Evolutionary conservation across 2,113 vertebrate species (phyloP).

Genomic region (Oreotrochilus melanogaster): DNA sequence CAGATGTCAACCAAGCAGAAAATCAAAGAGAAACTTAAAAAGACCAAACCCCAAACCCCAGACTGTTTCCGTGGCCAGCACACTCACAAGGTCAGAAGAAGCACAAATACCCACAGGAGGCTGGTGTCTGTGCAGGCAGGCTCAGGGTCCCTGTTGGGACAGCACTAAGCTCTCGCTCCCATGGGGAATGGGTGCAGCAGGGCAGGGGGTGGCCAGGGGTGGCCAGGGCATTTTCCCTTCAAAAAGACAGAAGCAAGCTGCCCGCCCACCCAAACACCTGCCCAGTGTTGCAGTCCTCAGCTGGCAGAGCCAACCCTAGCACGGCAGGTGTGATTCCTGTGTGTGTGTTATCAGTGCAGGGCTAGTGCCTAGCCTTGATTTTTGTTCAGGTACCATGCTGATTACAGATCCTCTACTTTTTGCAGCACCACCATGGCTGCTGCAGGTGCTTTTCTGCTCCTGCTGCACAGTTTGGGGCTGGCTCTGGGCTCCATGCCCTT

Average conservation of each 20-base stretch:
- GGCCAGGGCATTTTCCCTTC: neutral
- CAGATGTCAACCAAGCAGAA: neutral
- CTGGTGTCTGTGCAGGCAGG: neutral
- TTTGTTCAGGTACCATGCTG: rapidly evolving
- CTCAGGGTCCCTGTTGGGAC: conserved; percentile 1
- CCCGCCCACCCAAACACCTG: rapidly evolving
- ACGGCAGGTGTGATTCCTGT: rapidly evolving
- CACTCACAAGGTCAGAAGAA: neutral
- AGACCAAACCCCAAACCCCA: neutral
- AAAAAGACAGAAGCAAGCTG: neutral
- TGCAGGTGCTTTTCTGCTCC: neutral
- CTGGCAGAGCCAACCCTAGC: neutral
- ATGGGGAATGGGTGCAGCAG: neutral
- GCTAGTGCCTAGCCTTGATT: rapidly evolving
- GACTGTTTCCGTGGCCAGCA: neutral
- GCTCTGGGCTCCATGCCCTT: neutral
- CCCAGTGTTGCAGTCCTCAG: rapidly evolving
- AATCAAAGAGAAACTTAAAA: conserved; percentile 33
- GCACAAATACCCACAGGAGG: neutral
- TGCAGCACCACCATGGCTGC: rapidly evolving
- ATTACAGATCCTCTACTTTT: rapidly evolving
- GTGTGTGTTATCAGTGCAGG: neutral
- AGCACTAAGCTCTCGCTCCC: neutral
- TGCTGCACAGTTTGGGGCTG: neutral
- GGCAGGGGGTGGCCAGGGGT: neutral